phyloP scores from a whole-genome alignment of 2,888 invertebrate species.

The Agrotis puta region DNA sequence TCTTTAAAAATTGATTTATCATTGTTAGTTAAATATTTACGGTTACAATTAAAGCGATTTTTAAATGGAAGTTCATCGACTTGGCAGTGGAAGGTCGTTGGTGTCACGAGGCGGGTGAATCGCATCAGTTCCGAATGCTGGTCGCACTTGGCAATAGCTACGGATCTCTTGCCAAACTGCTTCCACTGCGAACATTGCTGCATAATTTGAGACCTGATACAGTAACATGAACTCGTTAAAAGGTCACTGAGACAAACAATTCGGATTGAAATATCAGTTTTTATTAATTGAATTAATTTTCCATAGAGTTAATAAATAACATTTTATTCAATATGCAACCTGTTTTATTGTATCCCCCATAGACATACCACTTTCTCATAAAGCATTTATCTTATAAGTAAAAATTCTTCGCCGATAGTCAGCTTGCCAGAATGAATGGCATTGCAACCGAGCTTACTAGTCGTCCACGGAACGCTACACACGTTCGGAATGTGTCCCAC shows the following conservation, averaged over 20 bases:
- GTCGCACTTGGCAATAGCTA: constrained; percentile 40
- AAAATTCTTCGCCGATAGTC: constrained; percentile 9
- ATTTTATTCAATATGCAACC: not conserved
- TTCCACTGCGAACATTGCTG: constrained; percentile 32
- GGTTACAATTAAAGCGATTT: constrained; percentile 51
- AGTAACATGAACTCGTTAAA: constrained; percentile 21
- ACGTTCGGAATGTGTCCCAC: constrained; percentile 59
- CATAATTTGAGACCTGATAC: constrained; percentile 30
- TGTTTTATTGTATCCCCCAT: too few relatives aligned
- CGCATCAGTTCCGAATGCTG: constrained; percentile 66
- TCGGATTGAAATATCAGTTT: not conserved
- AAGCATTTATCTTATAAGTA: not conserved
- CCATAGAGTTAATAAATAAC: not conserved
- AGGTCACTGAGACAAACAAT: constrained; percentile 15
- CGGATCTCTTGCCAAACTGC: constrained; percentile 54
- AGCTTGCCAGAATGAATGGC: constrained; percentile 27
- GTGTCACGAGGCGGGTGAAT: constrained; percentile 59
- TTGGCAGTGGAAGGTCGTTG: constrained; percentile 55
- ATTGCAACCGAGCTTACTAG: constrained; percentile 23
- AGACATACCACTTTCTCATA: not conserved
- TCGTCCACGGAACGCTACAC: constrained; percentile 37
- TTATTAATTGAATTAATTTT: not conserved
- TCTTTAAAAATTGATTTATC: constrained; percentile 33
- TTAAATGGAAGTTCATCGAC: constrained; percentile 57
- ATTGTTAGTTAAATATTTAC: constrained; percentile 45